Evolutionary conservation across 2,888 invertebrate species (phyloP).

Genomic region (Trachelus iudaicus): DNA sequence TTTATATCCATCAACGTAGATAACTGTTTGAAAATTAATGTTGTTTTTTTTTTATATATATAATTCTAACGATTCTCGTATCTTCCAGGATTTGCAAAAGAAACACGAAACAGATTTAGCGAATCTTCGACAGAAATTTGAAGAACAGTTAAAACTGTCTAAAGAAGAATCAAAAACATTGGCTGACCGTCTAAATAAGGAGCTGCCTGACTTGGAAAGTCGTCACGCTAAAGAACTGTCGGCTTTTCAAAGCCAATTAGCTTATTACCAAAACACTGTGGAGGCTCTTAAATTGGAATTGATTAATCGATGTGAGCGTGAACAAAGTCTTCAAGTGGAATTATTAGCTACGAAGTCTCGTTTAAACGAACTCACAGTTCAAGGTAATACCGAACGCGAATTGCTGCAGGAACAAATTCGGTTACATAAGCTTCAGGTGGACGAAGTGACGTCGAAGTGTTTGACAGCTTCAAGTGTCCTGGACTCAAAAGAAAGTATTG

Average conservation of each 20-base stretch:
- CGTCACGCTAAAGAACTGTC: slow-evolving; percentile 58
- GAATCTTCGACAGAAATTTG: slow-evolving; percentile 44
- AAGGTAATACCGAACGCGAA: slow-evolving; percentile 28
- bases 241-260: slow-evolving; percentile 53
- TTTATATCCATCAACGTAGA: neutral
- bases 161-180: slow-evolving; percentile 45
- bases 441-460: slow-evolving; percentile 58
- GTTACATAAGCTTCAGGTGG: slow-evolving; percentile 53
- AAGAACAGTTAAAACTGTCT: slow-evolving; percentile 45
- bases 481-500: slow-evolving; percentile 61
- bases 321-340: slow-evolving; percentile 44
- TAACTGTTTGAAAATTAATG: slow-evolving; percentile 1
- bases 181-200: slow-evolving; percentile 46
- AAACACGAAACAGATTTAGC: slow-evolving; percentile 46
- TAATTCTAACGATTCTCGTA: neutral
- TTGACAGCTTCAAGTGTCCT: slow-evolving; percentile 50
- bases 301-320: slow-evolving; percentile 45
- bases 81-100: slow-evolving; percentile 37
- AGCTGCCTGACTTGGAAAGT: slow-evolving; percentile 48
- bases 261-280: slow-evolving; percentile 53
- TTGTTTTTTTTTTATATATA: slow-evolving; percentile 8
- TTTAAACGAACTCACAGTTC: slow-evolving; percentile 36
- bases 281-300: slow-evolving; percentile 55
- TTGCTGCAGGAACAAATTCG: slow-evolving; percentile 53
- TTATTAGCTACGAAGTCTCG: slow-evolving; percentile 39